Base-by-base conservation (phyloP, 2,888 invertebrate genomes). In the Xylota sylvarum region DNA sequence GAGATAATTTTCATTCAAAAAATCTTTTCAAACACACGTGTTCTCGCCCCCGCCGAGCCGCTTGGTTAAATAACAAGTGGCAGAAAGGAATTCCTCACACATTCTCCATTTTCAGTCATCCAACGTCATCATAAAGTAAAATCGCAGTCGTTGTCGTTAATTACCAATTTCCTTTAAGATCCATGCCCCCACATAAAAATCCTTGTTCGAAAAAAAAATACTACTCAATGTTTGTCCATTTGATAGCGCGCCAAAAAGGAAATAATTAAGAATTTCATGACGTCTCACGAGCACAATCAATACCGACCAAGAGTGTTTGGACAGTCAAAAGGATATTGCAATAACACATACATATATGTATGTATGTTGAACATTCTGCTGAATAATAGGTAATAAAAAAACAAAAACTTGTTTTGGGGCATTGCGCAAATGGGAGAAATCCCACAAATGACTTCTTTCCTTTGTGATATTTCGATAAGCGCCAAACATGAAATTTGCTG, bases 61-160 rank as follows among this genome's bases (percentile, higher is more conserved):
- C 30, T 52, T 32, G 32, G 32, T 56, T 32, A 32, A 56, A 46
- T 30, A 46, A 46, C 30, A 43, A 62, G 43, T 46, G 43, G 30
- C 30, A 30, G 17, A 64, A 46, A 17, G 30, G 3, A 46, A 64
- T 30, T 17, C 46, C 30, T 27, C 19, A 30, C 46, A 30, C 2
- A 5, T 43, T 46, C 43, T 30, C 17, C 17, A 30, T 17, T 37
- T 58, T 35, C 12, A 19, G 35, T 19, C 32, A 46, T 30, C 46
- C 46, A 46, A 32, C 62, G 14, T 17, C 43, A 46, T 64, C 27
- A 46, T 43, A 12, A 46, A 46, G 7, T 46, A 46, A 43, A 64
- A 43, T 64, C 62, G 30, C 62, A 64, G 43, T 46, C 46, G 43
- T 46, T 46, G 62, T n/a, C 43, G 30, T 56, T 64, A 64, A 64